A percentile compares a stretch with the other conserved stretches of the same genome.
Conservation (phyloP, 2,797 vertebrate species). For the Otolemur crassicaudatus region DNA sequence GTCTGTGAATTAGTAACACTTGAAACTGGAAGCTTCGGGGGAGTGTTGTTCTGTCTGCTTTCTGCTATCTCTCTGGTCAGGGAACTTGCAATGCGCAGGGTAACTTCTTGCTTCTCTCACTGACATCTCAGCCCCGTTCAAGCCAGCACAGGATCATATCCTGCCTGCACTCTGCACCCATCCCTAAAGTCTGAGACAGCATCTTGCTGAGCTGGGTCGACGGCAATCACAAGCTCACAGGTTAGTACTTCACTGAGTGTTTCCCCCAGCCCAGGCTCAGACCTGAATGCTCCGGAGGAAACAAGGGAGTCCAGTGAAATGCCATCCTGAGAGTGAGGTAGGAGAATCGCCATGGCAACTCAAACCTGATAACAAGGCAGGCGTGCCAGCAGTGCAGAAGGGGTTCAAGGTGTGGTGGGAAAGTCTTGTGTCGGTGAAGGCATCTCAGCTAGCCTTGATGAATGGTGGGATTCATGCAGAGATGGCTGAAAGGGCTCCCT, state of each 20-base stretch:
- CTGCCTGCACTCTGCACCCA: too few relatives aligned
- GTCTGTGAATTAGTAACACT: fast-evolving
- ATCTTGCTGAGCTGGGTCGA: neutral
- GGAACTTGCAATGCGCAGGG: fast-evolving
- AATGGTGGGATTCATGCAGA: fast-evolving
- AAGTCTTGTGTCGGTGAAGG: neutral
- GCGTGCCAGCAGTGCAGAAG: fast-evolving
- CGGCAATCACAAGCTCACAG: neutral
- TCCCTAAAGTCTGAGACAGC: fast-evolving
- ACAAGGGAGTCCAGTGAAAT: neutral
- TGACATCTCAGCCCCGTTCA: neutral
- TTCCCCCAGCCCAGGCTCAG: neutral
- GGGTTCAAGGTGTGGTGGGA: neutral
- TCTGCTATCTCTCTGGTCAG: neutral
- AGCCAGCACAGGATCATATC: fast-evolving
- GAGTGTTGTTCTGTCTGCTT: fast-evolving
- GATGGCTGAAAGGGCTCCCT: neutral
- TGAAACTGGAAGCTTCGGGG: neutral
- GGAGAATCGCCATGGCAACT: neutral
- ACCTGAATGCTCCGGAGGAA: neutral
- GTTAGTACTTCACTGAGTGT: neutral
- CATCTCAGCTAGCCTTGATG: neutral
- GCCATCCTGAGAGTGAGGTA: neutral
- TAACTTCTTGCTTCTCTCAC: neutral
- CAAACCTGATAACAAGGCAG: neutral